These are phyloP conservation scores for Drosophila chauvacae DNA, from an alignment of 1,140 invertebrate genomes.

Conservation along the genomic window DNA sequence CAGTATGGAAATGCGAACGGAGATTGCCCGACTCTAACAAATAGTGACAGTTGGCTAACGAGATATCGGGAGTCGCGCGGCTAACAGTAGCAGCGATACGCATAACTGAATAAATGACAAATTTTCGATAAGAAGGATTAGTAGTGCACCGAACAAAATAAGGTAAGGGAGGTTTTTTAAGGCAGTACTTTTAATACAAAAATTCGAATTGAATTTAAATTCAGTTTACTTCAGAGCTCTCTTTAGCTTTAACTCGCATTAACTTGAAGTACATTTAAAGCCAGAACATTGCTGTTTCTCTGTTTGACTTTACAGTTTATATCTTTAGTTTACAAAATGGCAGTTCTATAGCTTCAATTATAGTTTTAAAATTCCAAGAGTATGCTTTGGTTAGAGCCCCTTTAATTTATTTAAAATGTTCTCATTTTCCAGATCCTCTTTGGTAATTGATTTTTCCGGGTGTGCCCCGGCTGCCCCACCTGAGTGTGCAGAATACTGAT, in stretches of 20 bases:
- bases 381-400: background rate
- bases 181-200: background rate
- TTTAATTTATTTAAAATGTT: background rate
- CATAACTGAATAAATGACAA: conserved; percentile 66
- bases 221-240: too few relatives aligned
- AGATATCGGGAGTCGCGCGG: conserved; percentile 57
- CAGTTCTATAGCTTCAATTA: background rate
- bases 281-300: background rate
- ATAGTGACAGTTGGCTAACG: conserved; percentile 80
- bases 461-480: conserved; percentile 31
- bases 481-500: conserved; percentile 37
- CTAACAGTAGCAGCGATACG: conserved; percentile 42
- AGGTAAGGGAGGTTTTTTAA: background rate
- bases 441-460: background rate
- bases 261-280: too few relatives aligned
- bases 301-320: too few relatives aligned
- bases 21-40: conserved; percentile 56
- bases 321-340: too few relatives aligned
- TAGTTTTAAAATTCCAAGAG: background rate
- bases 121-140: conserved; percentile 69
- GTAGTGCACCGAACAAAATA: conserved; percentile 4
- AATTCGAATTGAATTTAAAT: too few relatives aligned
- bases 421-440: background rate
- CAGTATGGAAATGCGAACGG: conserved; percentile 32
- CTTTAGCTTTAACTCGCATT: too few relatives aligned